Percentiles rank a stretch among this genome's conserved stretches.
These are phyloP conservation scores for Sterrhoptilus dennistouni DNA, from an alignment of 2,113 vertebrate species.

Conservation along the genomic window DNA sequence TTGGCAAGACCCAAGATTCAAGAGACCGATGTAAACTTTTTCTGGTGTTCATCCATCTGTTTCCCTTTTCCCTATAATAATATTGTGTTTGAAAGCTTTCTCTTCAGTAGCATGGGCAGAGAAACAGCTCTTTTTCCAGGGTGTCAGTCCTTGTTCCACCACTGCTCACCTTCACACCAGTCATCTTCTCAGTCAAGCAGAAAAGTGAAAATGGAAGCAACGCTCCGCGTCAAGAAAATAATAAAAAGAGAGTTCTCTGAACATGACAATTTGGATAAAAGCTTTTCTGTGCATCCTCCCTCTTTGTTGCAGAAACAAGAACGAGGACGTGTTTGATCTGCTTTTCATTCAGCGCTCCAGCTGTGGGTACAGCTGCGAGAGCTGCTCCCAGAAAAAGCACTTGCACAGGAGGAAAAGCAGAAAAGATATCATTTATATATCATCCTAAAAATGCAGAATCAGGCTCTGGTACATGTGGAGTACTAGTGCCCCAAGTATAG, in stretches of 20 bases:
- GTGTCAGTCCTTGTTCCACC: neutral
- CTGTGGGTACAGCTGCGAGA: neutral
- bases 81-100: neutral
- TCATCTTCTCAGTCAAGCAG: neutral
- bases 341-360: neutral
- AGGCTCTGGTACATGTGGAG: neutral
- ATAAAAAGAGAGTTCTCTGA: neutral
- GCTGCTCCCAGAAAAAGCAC: neutral
- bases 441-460: neutral
- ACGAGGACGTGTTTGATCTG: neutral
- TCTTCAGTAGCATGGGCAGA: neutral
- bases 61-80: neutral
- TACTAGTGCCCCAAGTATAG: neutral
- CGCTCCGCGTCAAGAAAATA: neutral
- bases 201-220: constrained; percentile 60
- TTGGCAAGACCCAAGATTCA: neutral
- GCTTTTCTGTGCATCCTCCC: neutral
- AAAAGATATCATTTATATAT: neutral
- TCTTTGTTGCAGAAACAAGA: neutral
- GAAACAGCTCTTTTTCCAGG: neutral
- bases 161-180: neutral
- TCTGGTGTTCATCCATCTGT: neutral
- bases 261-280: neutral
- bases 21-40: neutral
- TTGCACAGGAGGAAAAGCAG: neutral